Percentiles rank a stretch among this genome's conserved stretches.
Conservation (phyloP, 35 echinoderm and acorn worm species). For the Ophioderma brevispina region DNA sequence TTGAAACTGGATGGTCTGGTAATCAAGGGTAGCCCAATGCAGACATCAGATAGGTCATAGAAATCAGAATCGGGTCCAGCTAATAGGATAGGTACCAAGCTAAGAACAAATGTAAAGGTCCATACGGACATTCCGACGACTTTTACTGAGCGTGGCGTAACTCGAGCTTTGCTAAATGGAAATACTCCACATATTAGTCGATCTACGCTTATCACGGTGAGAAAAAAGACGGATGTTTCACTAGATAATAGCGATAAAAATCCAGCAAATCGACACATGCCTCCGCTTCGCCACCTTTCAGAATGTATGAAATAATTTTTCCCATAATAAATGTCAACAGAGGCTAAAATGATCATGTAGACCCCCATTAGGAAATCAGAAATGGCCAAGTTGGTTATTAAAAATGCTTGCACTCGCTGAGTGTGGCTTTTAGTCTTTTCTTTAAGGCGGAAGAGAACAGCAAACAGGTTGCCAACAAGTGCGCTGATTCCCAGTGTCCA, state of each 20-base stretch:
- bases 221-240: constrained; percentile 30
- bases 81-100: neutral
- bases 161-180: constrained; percentile 20
- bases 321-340: constrained; percentile 14
- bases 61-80: neutral
- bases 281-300: neutral
- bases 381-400: constrained; percentile 17
- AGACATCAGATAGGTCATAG: neutral
- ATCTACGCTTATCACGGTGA: constrained; percentile 28
- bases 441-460: constrained; percentile 14
- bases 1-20: neutral
- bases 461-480: constrained; percentile 51
- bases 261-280: constrained; percentile 14
- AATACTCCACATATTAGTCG: constrained; percentile 8
- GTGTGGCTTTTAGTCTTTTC: neutral
- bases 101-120: constrained; percentile 11
- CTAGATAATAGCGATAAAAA: constrained; percentile 29
- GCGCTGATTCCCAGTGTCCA: constrained; percentile 66
- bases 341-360: constrained; percentile 34
- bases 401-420: neutral
- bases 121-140: neutral
- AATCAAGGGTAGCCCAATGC: no score
- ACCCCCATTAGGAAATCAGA: constrained; percentile 44
- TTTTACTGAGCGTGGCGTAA: neutral
- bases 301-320: neutral